Percentiles rank a stretch among this genome's conserved stretches.
Conservation (phyloP, 2,888 invertebrate genomes). For the Saturnia pavonia region DNA sequence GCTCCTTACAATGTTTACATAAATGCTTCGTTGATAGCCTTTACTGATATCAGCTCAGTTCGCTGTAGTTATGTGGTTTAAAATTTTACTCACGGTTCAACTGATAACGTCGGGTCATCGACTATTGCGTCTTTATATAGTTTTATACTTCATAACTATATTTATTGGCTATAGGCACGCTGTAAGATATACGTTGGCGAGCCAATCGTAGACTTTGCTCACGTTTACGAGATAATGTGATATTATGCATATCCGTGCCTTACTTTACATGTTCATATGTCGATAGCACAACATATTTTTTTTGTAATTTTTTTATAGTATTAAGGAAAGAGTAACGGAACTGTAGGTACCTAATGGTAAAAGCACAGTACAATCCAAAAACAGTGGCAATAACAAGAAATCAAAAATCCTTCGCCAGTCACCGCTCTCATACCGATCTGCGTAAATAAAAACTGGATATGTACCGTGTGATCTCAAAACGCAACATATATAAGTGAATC, state of each 20-base stretch:
- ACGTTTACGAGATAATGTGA: slow-evolving; percentile 5
- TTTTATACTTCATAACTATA: slow-evolving; percentile 1
- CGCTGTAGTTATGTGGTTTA: slow-evolving; percentile 17
- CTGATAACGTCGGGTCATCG: slow-evolving; percentile 36
- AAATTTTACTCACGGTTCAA: slow-evolving; percentile 35
- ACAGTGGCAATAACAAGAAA: too few species aligned
- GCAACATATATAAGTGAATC: too few species aligned
- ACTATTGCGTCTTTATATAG: slow-evolving; percentile 30
- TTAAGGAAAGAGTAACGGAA: too few species aligned
- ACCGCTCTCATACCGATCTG: too few species aligned
- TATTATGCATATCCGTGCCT: neutral
- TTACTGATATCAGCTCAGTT: neutral
- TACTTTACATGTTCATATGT: too few species aligned
- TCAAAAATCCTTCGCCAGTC: too few species aligned
- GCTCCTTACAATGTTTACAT: slow-evolving; percentile 7
- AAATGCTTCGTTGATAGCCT: slow-evolving; percentile 4
- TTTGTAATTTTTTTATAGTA: too few species aligned
- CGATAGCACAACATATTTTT: too few species aligned
- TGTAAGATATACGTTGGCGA: neutral
- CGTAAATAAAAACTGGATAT: too few species aligned
- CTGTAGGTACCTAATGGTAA: too few species aligned
- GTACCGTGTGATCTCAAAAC: too few species aligned
- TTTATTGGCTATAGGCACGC: neutral
- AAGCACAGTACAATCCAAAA: too few species aligned
- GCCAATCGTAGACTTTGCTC: neutral